Evolutionary conservation across 2,888 invertebrate genomes (phyloP).

Genomic region (Ommatoiulus sabulosus): DNA sequence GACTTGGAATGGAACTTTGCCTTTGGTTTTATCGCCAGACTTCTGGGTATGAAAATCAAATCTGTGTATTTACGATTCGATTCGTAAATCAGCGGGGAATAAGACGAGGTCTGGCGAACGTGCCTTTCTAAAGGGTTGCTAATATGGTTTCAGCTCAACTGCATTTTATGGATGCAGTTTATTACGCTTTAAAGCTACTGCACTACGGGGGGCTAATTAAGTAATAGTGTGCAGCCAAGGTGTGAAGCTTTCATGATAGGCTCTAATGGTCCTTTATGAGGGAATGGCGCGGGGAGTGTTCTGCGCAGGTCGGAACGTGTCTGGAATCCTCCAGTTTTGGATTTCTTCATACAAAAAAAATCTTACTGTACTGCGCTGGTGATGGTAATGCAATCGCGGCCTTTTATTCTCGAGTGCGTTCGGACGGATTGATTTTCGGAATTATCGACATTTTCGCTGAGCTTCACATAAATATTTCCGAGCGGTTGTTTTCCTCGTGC

Average conservation of each 20-base stretch:
- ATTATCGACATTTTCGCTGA: background rate
- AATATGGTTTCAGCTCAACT: background rate
- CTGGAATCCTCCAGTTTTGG: background rate
- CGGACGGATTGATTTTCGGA: background rate
- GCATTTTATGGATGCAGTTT: background rate
- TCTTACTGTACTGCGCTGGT: background rate
- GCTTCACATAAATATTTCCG: background rate
- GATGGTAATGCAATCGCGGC: background rate
- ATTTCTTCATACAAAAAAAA: background rate
- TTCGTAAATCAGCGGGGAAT: background rate
- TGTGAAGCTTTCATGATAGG: constrained; percentile 1
- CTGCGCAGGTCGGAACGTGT: background rate
- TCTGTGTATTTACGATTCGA: background rate
- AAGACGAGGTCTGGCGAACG: background rate
- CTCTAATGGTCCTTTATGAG: background rate
- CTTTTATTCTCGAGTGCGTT: background rate
- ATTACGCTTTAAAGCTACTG: background rate
- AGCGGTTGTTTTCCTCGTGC: background rate
- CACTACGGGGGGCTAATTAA: background rate
- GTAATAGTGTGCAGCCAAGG: background rate
- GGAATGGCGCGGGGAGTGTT: background rate
- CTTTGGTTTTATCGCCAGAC: background rate
- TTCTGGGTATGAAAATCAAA: background rate
- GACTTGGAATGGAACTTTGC: background rate
- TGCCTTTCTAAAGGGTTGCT: background rate